Base-by-base conservation (phyloP, 2,113 vertebrate species). In the Cololabis saira region DNA sequence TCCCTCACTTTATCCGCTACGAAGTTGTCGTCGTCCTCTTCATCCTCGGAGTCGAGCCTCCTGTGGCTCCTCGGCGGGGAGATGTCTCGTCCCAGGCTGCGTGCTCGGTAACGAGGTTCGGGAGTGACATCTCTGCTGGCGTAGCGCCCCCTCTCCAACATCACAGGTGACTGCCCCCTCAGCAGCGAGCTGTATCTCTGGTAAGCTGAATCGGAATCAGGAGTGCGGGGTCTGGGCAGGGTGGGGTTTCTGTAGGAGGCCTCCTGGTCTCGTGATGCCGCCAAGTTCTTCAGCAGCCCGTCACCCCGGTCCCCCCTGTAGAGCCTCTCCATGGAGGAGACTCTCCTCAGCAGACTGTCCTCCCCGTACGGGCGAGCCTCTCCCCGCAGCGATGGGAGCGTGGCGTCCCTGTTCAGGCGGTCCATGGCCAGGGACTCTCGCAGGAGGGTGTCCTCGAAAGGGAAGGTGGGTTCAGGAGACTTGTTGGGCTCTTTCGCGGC, bases 1-100 rank as follows among this genome's bases (percentile, higher is more conserved):
- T 96, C 95, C 56, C 89, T 93, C 47, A 95, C 91, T 45, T 91
- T 90, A 45, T 82, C 91, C 37, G 89, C 52, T 1, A 87, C 68
- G 6, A 87, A 87, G 11, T 91, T 74, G 41, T 95, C 90, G 5
- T 92, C 90, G 1, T 91, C 90, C 19, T 91, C 90, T 76, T 90
- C 90, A 2, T 90, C 89, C 56, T 87, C 89, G 0, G 86, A 90
- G 54, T 88, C 79, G 0, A 83, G 69, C 71, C 70, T 54, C 12
- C 22, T 80, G 66, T 22, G 76, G 66, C 71, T 82, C 71, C 86
- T 73, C 40, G 86, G 10, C 0, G 89, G 87, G 27, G 91, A 91
- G 67, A 88, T 61, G 78, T 90, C 89, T 64, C 91, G 87, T 21
- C 89, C 90, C 18, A 93, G 87, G 81, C 92, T 94, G 45, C 74